Evolutionary conservation across 2,797 vertebrate genomes (phyloP), one percentile per base, ranked within the genome.

Genomic region (Vultur gryphus): DNA sequence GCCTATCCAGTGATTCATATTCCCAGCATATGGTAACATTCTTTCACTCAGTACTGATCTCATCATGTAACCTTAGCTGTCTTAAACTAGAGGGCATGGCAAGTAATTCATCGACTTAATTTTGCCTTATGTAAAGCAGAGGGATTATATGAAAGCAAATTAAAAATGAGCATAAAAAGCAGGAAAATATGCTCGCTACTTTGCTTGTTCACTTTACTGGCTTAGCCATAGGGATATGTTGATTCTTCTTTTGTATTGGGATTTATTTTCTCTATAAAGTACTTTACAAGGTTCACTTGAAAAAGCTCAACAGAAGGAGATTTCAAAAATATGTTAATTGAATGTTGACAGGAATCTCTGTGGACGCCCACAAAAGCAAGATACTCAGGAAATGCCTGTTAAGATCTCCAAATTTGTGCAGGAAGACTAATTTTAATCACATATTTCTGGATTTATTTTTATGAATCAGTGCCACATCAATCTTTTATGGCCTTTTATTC

Each of bases 301-400:
- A 95, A 95, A 95, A 93, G 51, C 79, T 85, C 51, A 95, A 23
- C 93, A 96, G 95, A 94, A 93, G 89, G 69, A 73, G 71, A 89
- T 91, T 95, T 94, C 65, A 95, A 93, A 95, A 94, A 89, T 86
- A 96, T 90, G 93, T 79, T 96, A 94, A 96, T 89, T 96, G 88
- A 93, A 96, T 57, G 69, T 81, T 93, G 84, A 96, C 81, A 93
- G 76, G 72, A 91, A 88, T 96, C 89, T 93, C 95, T 93, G 46
- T 61, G 87, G 84, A 96, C 62, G 14, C 95, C 91, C 90, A 96
- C 90, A 94, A 96, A 93, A 86, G 89, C 89, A 87, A 95, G 79
- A 94, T 48, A 75, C 62, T 80, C 88, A 71, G 62, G 84, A 96
- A 93, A 94, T 76, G 37, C 72, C 71, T 94, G 65, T 51, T 94